Base-by-base conservation (phyloP, 1,140 invertebrate species). In the Onthophagus taurus region DNA sequence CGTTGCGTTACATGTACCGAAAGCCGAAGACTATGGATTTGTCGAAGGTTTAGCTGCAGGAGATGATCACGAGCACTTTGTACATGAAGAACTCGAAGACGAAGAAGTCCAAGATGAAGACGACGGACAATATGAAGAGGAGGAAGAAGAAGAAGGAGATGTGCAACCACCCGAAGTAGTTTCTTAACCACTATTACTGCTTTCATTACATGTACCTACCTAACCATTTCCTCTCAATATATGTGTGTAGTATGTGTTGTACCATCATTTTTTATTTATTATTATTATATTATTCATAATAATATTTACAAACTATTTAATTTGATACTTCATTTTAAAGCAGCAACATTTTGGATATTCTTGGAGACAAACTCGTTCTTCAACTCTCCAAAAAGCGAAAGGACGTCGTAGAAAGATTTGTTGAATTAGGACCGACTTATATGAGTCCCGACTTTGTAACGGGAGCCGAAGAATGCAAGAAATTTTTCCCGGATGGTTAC, bases 401-500 rank as follows among this genome's bases (percentile, higher is more conserved):
- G 1, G 68, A 76, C 4, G 58, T 69, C 46, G 42, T 72, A 34
- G 37, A 62, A 2, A 66, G 61, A 2, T 67, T 80, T 21, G 47
- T 67, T 34, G 58, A 67, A 18, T 60, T 76, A 21, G 74, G 75
- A 2, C 74, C 77, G 5, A 67, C 73, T 12, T 75, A 77, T 55
- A 68, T 75, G 1, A 78, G 76, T 52, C 58, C 63, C 12, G 76
- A 80, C 52, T 63, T 69, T 0, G 73, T 77, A 18, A 55, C 68
- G 12, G 78, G 78, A 0, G 64, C 66, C 17, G 60, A 68, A 35
- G 77, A 80, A 51, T 75, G 75, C 39, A 51, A 50, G 3, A 57
- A 68, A 34, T 75, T 77, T 64, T 80, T 80, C 54, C 77, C 77
- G 2, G 64, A 69, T 12, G 73, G 64, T 7, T 79, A 78, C 57